Base-by-base conservation (phyloP, 2,888 invertebrate species). In the Latrodectus elegans region DNA sequence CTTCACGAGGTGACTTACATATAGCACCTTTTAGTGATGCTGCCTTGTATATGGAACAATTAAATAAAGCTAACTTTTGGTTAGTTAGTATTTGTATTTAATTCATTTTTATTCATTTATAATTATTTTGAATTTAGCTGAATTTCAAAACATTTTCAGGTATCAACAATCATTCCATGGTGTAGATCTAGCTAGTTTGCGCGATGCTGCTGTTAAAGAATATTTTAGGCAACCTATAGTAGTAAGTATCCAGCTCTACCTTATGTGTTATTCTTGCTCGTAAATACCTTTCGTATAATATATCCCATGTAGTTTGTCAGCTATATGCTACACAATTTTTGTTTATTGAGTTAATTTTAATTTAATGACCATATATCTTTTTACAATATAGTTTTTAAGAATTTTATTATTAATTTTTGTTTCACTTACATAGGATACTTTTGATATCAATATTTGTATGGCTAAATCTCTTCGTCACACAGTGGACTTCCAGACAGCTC, bases 1-100 rank as follows among this genome's bases (percentile, higher is more conserved):
- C 99, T 2, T 96, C 97, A 0, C 95, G 97, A 92, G 99, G 99
- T 79, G 99, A 99, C 93, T 94, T 99, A 64, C 99, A 99, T 92
- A 95, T 99, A 92, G 98, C 98, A 76, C 99, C 99, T 0, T 99
- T 99, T 92, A 97, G 97, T 71, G 99, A 99, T 92, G 99, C 99
- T 92, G 96, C 97, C 52, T 94, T 99, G 65, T 99, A 96, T 92
- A 97, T 98, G 95, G 99, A 99, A 92, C 99, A 99, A 92, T 97
- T 97, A 91, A 97, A 97, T 91, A 99, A 99, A 93, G 98, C 99
- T 0, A 99, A 99, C 92, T 99, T 99, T 92, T 99, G 99, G 99
- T 94, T 91, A 91, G 92, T 90, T 79, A 26, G 12, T 51, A 17
- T 73, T 70, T 73, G n/a, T 52, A 15, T 52, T 51, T 8, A 15